A percentile compares a stretch with the other conserved stretches of the same genome.
Conservation (phyloP, 53 echinoderm and acorn worm genomes). For the Echinarachnius parma region DNA sequence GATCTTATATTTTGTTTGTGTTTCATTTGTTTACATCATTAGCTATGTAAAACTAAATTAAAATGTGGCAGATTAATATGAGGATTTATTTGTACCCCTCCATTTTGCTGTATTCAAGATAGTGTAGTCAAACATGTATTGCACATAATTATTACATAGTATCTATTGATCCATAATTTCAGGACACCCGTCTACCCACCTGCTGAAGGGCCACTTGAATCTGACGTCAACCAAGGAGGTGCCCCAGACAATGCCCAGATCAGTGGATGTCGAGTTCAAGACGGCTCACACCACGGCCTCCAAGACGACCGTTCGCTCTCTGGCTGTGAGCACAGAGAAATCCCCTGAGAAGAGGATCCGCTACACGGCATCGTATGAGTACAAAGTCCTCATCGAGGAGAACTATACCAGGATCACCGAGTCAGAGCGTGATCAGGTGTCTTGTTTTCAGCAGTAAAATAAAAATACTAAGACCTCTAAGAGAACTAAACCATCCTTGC, state of each 20-base stretch:
- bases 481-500: too few species aligned
- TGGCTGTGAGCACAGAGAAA: conserved; percentile 78
- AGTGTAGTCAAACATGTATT: too few species aligned
- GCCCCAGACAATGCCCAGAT: conserved; percentile 49
- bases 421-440: conserved; percentile 53
- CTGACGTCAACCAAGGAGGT: conserved; percentile 58
- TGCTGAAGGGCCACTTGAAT: conserved; percentile 81
- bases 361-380: conserved; percentile 77
- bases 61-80: too few species aligned
- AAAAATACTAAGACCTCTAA: not conserved
- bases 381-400: conserved; percentile 81
- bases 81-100: too few species aligned
- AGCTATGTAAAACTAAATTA: too few species aligned
- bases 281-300: conserved; percentile 94
- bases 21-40: too few species aligned
- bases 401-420: conserved; percentile 55
- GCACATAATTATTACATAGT: too few species aligned
- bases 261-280: conserved; percentile 73
- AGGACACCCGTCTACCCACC: conserved; percentile 71
- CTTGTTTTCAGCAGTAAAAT: conserved; percentile 65
- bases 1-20: too few species aligned
- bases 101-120: too few species aligned
- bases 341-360: conserved; percentile 79
- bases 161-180: too few species aligned
- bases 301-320: conserved; percentile 74